Conservation (phyloP, 2,888 invertebrate genomes). For the Auanema sp. region DNA sequence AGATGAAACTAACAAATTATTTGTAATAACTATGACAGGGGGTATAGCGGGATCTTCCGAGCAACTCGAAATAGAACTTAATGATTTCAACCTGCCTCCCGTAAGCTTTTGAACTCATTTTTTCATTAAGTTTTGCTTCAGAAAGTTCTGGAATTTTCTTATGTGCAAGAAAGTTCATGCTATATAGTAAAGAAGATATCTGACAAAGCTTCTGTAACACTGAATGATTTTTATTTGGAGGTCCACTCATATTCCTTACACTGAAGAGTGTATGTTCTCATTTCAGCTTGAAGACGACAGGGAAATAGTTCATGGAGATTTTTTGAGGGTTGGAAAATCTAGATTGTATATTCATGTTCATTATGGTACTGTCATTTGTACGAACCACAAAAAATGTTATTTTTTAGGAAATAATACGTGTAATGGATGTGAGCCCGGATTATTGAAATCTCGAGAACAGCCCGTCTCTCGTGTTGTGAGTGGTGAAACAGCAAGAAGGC, state of each 20-base stretch:
- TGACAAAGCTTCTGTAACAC: neutral
- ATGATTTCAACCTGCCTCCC: slow-evolving; percentile 13
- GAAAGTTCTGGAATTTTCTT: slow-evolving; percentile 10
- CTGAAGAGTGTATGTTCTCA: neutral
- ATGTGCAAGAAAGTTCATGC: slow-evolving; percentile 12
- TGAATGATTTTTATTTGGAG: slow-evolving; percentile 8
- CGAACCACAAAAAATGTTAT: too few species aligned
- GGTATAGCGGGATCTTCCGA: slow-evolving; percentile 44
- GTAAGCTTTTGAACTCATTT: neutral
- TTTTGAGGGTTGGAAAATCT: slow-evolving; percentile 33
- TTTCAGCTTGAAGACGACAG: slow-evolving; percentile 20
- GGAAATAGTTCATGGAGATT: slow-evolving; percentile 43
- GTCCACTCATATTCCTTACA: neutral
- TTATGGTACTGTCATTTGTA: slow-evolving; percentile 26
- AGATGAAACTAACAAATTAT: slow-evolving; percentile 34
- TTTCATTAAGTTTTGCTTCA: neutral
- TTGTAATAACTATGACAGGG: slow-evolving; percentile 54
- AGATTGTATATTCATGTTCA: slow-evolving; percentile 45
- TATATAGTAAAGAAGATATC: slow-evolving; percentile 12
- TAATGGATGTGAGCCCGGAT: slow-evolving; percentile 88
- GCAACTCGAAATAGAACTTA: slow-evolving; percentile 18
- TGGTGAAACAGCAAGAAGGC: slow-evolving; percentile 65
- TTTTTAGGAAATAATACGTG: slow-evolving; percentile 80
- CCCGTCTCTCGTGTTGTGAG: slow-evolving; percentile 13
- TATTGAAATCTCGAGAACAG: slow-evolving; percentile 57